Conservation (phyloP, 2,797 vertebrate species). For the Alectoris magna region DNA sequence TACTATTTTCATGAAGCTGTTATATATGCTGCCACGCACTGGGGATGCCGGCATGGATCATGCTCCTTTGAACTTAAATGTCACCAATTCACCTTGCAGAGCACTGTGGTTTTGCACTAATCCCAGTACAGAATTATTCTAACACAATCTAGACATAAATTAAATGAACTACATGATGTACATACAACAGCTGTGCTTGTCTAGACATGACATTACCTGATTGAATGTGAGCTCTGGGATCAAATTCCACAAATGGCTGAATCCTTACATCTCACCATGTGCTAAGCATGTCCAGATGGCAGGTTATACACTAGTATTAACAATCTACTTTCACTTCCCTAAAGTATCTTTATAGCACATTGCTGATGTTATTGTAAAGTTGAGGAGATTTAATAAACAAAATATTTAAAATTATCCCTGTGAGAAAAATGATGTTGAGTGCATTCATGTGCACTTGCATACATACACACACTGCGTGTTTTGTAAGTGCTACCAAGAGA, state of each 20-base stretch:
- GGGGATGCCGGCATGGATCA: not conserved
- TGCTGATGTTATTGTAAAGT: slow-evolving; percentile 22
- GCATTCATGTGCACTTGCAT: not conserved
- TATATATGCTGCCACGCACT: not conserved
- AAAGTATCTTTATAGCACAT: slow-evolving; percentile 27
- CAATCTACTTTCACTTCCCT: slow-evolving; percentile 47
- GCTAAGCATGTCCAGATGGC: slow-evolving; percentile 68
- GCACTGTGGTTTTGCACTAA: not conserved
- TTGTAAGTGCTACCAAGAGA: not conserved
- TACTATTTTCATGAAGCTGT: not conserved
- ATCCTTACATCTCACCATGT: slow-evolving; percentile 57
- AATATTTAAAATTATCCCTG: slow-evolving; percentile 20
- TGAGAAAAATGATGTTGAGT: not conserved
- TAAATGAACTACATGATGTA: slow-evolving; percentile 36
- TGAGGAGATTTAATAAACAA: slow-evolving; percentile 18
- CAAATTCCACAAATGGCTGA: slow-evolving; percentile 53
- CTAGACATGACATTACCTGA: slow-evolving; percentile 62
- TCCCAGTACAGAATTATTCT: not conserved
- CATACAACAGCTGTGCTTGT: slow-evolving; percentile 59
- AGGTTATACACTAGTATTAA: slow-evolving; percentile 42
- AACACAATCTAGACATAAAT: slow-evolving; percentile 42
- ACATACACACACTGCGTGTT: not conserved
- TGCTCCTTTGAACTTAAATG: slow-evolving; percentile 1
- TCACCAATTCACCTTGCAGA: slow-evolving; percentile 30
- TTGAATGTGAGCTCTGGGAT: slow-evolving; percentile 56